Evolutionary conservation across 2,113 vertebrate genomes (phyloP), one percentile per base, ranked within the genome.

Genomic region (Psittacula cyanocephala): DNA sequence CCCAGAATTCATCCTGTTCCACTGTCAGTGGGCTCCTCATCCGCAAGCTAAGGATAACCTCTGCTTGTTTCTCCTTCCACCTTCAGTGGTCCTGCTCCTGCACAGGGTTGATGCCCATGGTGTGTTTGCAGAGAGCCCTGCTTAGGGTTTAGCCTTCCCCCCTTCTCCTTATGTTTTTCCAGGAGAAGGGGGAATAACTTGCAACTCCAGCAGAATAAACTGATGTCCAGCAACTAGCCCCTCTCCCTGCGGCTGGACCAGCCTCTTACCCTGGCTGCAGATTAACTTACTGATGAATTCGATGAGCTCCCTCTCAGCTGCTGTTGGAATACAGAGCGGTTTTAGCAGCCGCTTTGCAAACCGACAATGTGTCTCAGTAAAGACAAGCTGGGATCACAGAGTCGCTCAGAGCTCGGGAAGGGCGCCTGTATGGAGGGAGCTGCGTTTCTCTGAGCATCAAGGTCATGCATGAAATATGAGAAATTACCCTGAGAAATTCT

Each of bases 381-480:
- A 80, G 79, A 9, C 69, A 41, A 65, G 52, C 87, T 23, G 47
- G 67, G 69, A 82, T 67, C 46, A 1, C 1, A 6, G 77, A 79
- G 80, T 47, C 88, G 52, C 44, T 76, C 1, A 2, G 62, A 91
- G 82, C 20, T 69, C 22, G 3, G 92, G 88, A 93, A 93, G 64
- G 72, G 62, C 2, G 50, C 64, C 47, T 63, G 53, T 41, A 22
- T 0, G 0, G 77, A 84, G 84, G 43, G 88, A 92, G 81, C 88
- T 77, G 71, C 1, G 0, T 41, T 68, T 95, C 87, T 93, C 86
- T 86, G 60, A 28, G 74, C 80, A 95, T 90, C 92, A 93, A 89
- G 91, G 93, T 96, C 92, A 86, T 84, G 93, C 88, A 76, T 93
- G 96, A 96, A 94, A 95, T 92, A 89, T 84, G 95, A 96, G 95